These are phyloP conservation scores for Aphidius colemani DNA, from an alignment of 2,888 invertebrate genomes.

Conservation along the genomic window DNA sequence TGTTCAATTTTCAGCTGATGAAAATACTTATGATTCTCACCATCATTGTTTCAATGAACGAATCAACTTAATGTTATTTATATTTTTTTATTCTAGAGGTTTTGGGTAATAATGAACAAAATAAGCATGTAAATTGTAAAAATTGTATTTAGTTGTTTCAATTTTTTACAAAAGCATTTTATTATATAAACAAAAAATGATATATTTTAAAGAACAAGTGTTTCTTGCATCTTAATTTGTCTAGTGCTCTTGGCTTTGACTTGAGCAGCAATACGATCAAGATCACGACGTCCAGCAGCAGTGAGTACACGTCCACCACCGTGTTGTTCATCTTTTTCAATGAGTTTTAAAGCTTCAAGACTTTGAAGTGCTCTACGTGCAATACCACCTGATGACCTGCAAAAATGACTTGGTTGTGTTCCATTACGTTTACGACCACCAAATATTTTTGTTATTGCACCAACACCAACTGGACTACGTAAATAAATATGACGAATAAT, in stretches of 20 bases:
- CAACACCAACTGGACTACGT: slow-evolving; percentile 93
- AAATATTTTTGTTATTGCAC: slow-evolving; percentile 94
- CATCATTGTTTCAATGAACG: no score
- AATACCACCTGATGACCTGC: slow-evolving; percentile 86
- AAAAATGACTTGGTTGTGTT: slow-evolving; percentile 94
- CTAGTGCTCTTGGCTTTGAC: slow-evolving; percentile 71
- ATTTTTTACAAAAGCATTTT: no score
- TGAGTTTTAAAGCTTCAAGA: slow-evolving; percentile 87
- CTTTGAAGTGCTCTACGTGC: slow-evolving; percentile 93
- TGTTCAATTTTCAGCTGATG: no score
- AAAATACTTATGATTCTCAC: no score
- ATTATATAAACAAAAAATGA: no score
- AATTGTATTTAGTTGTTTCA: no score
- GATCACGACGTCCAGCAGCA: slow-evolving; percentile 89
- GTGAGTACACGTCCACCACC: slow-evolving; percentile 85
- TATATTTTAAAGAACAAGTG: slow-evolving; percentile 39
- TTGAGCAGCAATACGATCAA: slow-evolving; percentile 97
- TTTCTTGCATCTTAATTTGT: slow-evolving; percentile 55
- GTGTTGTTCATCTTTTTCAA: slow-evolving; percentile 83
- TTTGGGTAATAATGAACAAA: no score
- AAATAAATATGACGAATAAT: slow-evolving; percentile 95
- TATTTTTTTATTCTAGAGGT: no score
- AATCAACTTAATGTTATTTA: no score
- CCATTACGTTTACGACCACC: slow-evolving; percentile 97
- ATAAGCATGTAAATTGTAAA: no score